Evolutionary conservation across 1,140 invertebrate genomes (phyloP), one percentile per base, ranked within the genome.

Genomic region (fruit fly (Drosophila melanogaster)): DNA sequence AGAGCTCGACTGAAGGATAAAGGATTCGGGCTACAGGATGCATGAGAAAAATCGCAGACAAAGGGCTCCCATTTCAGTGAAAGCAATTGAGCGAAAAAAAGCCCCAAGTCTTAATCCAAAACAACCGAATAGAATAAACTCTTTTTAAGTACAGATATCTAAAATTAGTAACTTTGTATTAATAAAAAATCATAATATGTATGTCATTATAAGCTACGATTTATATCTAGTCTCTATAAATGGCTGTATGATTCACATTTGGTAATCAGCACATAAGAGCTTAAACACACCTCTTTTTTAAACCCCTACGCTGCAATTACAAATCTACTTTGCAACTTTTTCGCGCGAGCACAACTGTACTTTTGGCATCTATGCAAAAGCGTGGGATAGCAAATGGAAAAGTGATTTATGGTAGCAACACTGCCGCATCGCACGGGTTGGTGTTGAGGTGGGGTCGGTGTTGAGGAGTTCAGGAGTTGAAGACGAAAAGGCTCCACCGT

Each of bases 391-490:
- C 44, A 33, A 69, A 37, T 19, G 37, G 57, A 51, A 55, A 74
- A 54, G 57, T 74, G 70, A 74, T 74, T 74, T 74, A 74, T 74
- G 58, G 58, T 73, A 37, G 47, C 49, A 73, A 51, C 38, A 53
- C n/a, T 66, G 64, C 43, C 62, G 64, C 35, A 49, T 8, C 35
- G 17, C 35, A 37, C 22, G 8, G 44, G 12, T 19, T 11, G 43
- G 7, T 1, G n/a, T 15, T 15, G 17, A 3, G 46, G 22, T 12
- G 12, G 2, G 43, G 43, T 22, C 19, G 19, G 1, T n/a, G 22
- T 47, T n/a, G 0, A 14, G 22, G 14, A 47, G 14, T 14, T 47
- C 41, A 19, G 41, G 10, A 50, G 17, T 12, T 4, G 17, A 33
- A 38, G 19, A 24, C 43, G 30, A 14, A 26, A 46, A 26, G 59